phyloP scores from a whole-genome alignment of 2,888 invertebrate species.

The Ectemnius continuus region DNA sequence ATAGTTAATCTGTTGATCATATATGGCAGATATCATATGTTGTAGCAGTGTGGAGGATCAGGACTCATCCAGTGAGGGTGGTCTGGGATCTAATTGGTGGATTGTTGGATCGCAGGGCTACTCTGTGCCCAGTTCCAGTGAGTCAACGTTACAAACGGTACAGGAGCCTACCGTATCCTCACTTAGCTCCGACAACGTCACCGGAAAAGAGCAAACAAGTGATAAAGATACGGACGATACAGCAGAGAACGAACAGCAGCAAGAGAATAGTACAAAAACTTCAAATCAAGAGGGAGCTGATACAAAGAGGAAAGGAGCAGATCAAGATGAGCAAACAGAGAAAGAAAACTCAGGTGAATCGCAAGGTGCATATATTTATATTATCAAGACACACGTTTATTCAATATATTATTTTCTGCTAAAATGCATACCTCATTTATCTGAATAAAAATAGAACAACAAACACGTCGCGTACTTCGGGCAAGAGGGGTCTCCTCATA shows the following conservation, averaged over 20 bases:
- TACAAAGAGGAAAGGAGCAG: constrained; percentile 5
- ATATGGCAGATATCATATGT: constrained; percentile 68
- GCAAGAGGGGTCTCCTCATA: constrained; percentile 74
- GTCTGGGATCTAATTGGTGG: constrained; percentile 73
- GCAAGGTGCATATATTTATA: background rate
- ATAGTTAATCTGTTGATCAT: constrained; percentile 40
- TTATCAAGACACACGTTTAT: too few relatives aligned
- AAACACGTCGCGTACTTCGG: constrained; percentile 70
- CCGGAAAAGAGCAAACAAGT: background rate
- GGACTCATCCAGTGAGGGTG: constrained; percentile 66
- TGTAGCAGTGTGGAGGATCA: constrained; percentile 73
- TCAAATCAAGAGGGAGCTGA: background rate
- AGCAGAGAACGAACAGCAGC: constrained; percentile 7
- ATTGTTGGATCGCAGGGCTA: constrained; percentile 74
- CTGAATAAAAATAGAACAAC: constrained; percentile 26
- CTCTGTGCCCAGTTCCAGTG: constrained; percentile 61
- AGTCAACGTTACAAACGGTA: constrained; percentile 66
- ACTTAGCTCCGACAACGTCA: constrained; percentile 53
- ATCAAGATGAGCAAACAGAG: constrained; percentile 8
- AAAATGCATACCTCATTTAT: too few relatives aligned
- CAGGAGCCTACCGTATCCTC: constrained; percentile 67
- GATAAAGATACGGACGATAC: constrained; percentile 11
- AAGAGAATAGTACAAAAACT: background rate
- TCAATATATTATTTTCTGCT: too few relatives aligned
- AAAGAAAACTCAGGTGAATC: background rate